Evolutionary conservation across 1,140 invertebrate species (phyloP), one percentile per base, ranked within the genome.

Genomic region (Elymnias hypermnestra): DNA sequence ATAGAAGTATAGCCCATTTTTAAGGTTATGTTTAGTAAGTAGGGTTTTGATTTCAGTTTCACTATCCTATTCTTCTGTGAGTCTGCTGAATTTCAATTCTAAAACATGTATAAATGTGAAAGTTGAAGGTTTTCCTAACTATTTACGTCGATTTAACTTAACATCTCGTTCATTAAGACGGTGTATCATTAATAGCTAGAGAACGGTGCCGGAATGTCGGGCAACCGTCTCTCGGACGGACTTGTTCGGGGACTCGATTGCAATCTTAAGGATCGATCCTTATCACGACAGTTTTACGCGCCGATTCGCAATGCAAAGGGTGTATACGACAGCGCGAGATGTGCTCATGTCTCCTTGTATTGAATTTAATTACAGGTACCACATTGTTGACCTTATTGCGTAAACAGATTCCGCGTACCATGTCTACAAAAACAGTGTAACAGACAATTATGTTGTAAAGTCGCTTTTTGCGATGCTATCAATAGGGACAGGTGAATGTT

Each of bases 241-340:
- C 53, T 56, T 63, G 54, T 62, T 67, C 57, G n/a, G 60, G 63
- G 60, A 21, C 17, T 52, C 51, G 74, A 83, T 82, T 52, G 55
- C 53, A 73, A 77, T 79, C 78, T 64, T 38, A 14, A 40, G 60
- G 63, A 72, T 73, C 49, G 75, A 83, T 83, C 54, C 55, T 69
- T 76, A 83, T 83, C 78, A 45, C 53, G 78, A 73, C 78, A 83
- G 75, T 79, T 77, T 83, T 83, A 83, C 75, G 75, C 72, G 68
- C 64, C 65, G 65, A 53, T 53, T 72, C 67, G 55, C 51, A 52
- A 57, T 64, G 63, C 66, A 65, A 41, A 52, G 51, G 56, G 52
- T 45, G 49, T 56, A 57, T 49, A 29, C 25, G 45, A 60, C 57
- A 41, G 48, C 42, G 23, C 23, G 37, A 23, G 29, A 53, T 59